A percentile compares a stretch with the other conserved stretches of the same genome.
Evolutionary conservation across 37 sponge, comb jelly and placozoan genomes (phyloP).

Genomic region (Mnemiopsis leidyi): DNA sequence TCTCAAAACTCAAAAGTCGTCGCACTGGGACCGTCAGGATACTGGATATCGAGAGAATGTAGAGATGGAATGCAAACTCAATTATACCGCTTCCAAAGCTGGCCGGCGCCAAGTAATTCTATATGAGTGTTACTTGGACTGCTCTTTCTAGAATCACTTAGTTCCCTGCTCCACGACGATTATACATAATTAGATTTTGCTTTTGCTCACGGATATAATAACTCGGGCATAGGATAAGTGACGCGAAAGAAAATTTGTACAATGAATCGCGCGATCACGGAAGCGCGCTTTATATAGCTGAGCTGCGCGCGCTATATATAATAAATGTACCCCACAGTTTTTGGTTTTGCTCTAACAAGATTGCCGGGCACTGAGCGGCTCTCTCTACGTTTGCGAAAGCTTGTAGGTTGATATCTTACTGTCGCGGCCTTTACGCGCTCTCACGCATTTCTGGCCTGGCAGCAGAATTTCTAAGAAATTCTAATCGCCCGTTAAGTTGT

Average conservation of each 20-base stretch:
- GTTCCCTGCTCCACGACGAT: neutral
- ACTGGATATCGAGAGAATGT: neutral
- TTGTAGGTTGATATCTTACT: no score
- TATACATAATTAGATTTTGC: neutral
- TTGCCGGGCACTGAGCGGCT: no score
- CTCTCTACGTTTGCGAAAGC: no score
- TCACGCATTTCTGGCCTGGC: no score
- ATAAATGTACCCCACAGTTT: no score
- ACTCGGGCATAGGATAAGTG: neutral
- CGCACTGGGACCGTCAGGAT: neutral
- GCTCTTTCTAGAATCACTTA: neutral
- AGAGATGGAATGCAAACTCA: neutral
- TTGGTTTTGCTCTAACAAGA: no score
- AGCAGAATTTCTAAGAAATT: no score
- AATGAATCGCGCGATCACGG: neutral
- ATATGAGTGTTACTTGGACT: neutral
- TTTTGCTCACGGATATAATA: neutral
- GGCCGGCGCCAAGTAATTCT: neutral
- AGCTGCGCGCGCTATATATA: no score
- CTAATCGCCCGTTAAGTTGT: no score
- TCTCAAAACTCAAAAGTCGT: neutral
- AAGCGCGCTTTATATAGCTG: no score
- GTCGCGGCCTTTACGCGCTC: no score
- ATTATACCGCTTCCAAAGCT: neutral
- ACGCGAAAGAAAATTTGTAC: neutral